Percentiles rank a stretch among this genome's conserved stretches.
phyloP scores from a whole-genome alignment of 2,888 invertebrate genomes.

The Lithodes maja region DNA sequence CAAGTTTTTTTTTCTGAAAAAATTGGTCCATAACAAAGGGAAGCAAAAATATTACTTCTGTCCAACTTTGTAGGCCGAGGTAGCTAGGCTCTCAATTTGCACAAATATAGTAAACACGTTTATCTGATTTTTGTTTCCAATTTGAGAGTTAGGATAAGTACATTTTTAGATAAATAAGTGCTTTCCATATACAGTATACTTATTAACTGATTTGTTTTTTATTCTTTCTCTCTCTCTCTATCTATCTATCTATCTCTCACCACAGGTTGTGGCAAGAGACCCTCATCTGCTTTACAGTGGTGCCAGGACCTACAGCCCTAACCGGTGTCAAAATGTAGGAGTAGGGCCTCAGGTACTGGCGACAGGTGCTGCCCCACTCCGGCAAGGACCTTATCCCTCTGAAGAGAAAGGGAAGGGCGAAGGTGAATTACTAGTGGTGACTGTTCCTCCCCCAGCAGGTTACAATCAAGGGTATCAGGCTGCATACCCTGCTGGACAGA shows the following conservation, averaged over 20 bases:
- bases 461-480: conserved; percentile 62
- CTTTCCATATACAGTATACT: too few relatives aligned
- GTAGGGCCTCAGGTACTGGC: conserved; percentile 37
- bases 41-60: too few relatives aligned
- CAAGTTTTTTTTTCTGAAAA: too few relatives aligned
- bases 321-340: conserved; percentile 9
- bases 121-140: too few relatives aligned
- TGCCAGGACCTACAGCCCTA: conserved; percentile 39
- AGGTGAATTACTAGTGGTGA: conserved; percentile 49
- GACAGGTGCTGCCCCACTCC: conserved; percentile 5
- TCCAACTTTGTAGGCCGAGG: too few relatives aligned
- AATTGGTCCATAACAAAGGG: too few relatives aligned
- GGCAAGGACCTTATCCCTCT: conserved; percentile 23
- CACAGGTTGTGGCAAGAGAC: conserved; percentile 41
- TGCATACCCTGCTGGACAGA: conserved; percentile 14
- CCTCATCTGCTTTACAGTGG: conserved; percentile 31
- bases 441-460: conserved; percentile 55
- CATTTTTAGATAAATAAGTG: too few relatives aligned
- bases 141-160: too few relatives aligned
- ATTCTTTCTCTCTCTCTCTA: background rate
- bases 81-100: too few relatives aligned
- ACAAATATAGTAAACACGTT: too few relatives aligned
- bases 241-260: background rate
- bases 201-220: too few relatives aligned
- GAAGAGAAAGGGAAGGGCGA: conserved; percentile 49